A percentile compares a stretch with the other conserved stretches of the same genome.
Evolutionary conservation across 2,797 vertebrate genomes (phyloP).

Genomic region (Falco novaeseelandiae): DNA sequence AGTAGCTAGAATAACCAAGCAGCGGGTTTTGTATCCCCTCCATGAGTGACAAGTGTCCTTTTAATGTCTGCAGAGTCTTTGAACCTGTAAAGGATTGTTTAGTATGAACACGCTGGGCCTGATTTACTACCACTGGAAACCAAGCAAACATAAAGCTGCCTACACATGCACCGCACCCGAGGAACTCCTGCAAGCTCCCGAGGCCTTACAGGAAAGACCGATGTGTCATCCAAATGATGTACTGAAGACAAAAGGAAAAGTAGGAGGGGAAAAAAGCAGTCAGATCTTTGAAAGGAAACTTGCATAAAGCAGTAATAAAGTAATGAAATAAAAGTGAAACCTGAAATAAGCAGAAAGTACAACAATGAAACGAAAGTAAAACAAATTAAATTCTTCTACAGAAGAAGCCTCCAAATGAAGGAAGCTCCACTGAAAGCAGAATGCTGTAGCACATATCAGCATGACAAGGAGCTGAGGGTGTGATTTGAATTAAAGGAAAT

Average conservation of each 20-base stretch:
- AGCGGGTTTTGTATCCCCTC: neutral
- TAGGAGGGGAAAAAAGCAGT: neutral
- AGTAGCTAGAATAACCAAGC: neutral
- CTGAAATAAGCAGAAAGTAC: neutral
- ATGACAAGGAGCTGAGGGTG: neutral
- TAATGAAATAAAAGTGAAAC: neutral
- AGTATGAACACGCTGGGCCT: neutral
- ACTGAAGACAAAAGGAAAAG: neutral
- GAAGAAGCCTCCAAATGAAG: neutral
- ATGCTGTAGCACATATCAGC: neutral
- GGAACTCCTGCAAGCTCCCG: neutral
- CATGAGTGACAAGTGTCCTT: neutral
- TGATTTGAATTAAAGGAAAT: neutral
- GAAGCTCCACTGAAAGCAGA: neutral
- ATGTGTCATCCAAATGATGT: neutral
- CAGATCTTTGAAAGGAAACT: neutral
- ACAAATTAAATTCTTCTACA: neutral
- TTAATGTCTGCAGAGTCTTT: neutral
- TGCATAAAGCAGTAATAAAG: neutral
- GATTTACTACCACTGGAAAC: neutral
- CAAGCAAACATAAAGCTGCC: neutral
- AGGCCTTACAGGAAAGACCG: neutral
- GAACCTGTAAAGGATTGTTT: neutral
- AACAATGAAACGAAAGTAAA: slow-evolving; percentile 18
- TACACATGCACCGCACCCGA: rapidly evolving